These are phyloP conservation scores for Adelphocoris suturalis DNA, from an alignment of 2,888 invertebrate genomes.

Conservation along the genomic window DNA sequence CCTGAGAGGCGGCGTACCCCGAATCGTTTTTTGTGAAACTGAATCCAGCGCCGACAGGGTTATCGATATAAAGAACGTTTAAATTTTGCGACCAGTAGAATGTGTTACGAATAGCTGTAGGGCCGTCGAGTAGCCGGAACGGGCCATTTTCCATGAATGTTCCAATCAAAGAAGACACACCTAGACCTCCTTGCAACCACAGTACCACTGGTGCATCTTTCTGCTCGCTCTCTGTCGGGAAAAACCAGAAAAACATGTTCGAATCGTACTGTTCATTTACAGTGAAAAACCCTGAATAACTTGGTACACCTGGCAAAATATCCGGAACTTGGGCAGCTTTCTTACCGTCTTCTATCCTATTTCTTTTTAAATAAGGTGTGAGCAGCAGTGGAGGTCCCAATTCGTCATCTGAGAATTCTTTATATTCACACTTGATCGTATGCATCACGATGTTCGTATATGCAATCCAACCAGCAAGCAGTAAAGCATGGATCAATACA, in stretches of 20 bases:
- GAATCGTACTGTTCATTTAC: slow-evolving; percentile 80
- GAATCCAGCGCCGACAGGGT: background rate
- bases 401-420: background rate
- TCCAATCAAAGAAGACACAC: slow-evolving; percentile 81
- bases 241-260: slow-evolving; percentile 81
- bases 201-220: slow-evolving; percentile 80
- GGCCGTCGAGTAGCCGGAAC: slow-evolving; percentile 78
- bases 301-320: slow-evolving; percentile 76
- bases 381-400: slow-evolving; percentile 81
- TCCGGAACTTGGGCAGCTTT: slow-evolving; percentile 72
- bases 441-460: background rate
- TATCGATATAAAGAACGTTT: slow-evolving; percentile 91
- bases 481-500: background rate
- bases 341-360: slow-evolving; percentile 79
- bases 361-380: slow-evolving; percentile 82
- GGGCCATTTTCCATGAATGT: slow-evolving; percentile 84
- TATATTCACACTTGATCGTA: background rate
- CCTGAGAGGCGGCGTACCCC: slow-evolving; percentile 90
- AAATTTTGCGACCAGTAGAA: slow-evolving; percentile 90
- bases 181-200: slow-evolving; percentile 83
- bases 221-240: slow-evolving; percentile 78
- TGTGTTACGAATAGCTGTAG: slow-evolving; percentile 85
- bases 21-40: slow-evolving; percentile 81
- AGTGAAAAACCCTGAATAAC: slow-evolving; percentile 84
- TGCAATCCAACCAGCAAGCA: background rate